Evolutionary conservation across 2,797 vertebrate species (phyloP), one percentile per base, ranked within the genome.

Genomic region (Hybognathus amarus): DNA sequence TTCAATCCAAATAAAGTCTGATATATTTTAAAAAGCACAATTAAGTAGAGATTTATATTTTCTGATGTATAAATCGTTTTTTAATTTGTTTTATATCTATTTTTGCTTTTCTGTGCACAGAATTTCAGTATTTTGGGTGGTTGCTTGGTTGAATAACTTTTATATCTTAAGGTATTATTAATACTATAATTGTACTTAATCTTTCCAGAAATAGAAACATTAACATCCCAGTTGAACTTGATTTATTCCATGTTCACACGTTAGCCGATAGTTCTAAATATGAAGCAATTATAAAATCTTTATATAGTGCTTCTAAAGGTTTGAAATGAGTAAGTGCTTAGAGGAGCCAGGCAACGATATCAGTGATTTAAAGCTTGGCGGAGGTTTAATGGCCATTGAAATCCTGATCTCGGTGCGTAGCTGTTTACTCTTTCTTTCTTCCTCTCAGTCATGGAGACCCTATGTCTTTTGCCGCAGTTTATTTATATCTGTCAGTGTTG

Each of bases 401-500:
- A 85, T 85, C 50, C 73, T 83, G 84, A 85, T 87, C 83, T 83
- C 27, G 47, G 77, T 56, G 36, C 56, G n/a, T 40, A 61, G 83
- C 83, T 83, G 83, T 85, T 87, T 83, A 82, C 83, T 24, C n/a
- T 83, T 42, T 70, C 63, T 77, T 69, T 24, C 18, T 64, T 52
- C 77, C 50, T 18, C 50, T 52, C n/a, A 56, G 33, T 81, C 82
- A 80, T 20, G 54, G 40, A 87, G 71, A 88, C 87, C 87, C 85
- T 89, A 80, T 68, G 30, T 85, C 42, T 87, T 22, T 80, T 59
- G 47, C 67, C 22, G 4, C 50, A 78, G 85, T 85, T 67, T 87
- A 77, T 78, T 86, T 83, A 80, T 81, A 90, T 89, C 89, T 61
- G 75, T 87, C 83, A 87, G 88, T 89, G 71, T 87, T 87, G 89